Percentiles rank a stretch among this genome's conserved stretches.
phyloP scores from a whole-genome alignment of 1,140 invertebrate genomes.

The Drosophila auraria region DNA sequence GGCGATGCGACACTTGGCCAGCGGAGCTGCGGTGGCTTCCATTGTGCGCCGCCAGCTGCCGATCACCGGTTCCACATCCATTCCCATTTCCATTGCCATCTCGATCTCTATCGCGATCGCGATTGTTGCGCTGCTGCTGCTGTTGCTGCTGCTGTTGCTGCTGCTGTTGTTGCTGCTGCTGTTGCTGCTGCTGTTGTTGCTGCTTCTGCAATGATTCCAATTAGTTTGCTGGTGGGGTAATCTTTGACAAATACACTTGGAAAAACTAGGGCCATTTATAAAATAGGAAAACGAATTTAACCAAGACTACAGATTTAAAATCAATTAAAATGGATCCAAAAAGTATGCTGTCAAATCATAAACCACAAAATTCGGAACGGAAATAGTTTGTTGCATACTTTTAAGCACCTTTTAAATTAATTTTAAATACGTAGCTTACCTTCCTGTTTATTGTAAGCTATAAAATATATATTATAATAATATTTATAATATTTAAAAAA shows the following conservation, averaged over 20 bases:
- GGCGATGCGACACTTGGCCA: slow-evolving; percentile 63
- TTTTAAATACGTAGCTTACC: too few relatives aligned
- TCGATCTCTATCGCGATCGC: slow-evolving; percentile 41
- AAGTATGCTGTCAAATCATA: too few relatives aligned
- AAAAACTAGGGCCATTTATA: not conserved
- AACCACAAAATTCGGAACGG: too few relatives aligned
- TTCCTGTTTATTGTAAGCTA: too few relatives aligned
- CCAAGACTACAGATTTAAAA: too few relatives aligned
- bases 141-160: slow-evolving; percentile 41
- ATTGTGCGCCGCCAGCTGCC: slow-evolving; percentile 39
- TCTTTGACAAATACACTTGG: slow-evolving; percentile 5
- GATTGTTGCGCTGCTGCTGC: slow-evolving; percentile 50
- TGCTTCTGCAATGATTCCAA: slow-evolving; percentile 51
- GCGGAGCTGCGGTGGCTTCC: slow-evolving; percentile 39
- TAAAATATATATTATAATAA: not conserved
- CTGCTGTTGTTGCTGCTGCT: slow-evolving; percentile 42
- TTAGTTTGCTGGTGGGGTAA: slow-evolving; percentile 31
- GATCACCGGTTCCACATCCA: slow-evolving; percentile 31
- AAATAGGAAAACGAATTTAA: too few relatives aligned
- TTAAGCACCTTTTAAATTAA: too few relatives aligned
- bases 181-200: slow-evolving; percentile 50
- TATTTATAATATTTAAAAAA: not conserved
- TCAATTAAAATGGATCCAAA: too few relatives aligned
- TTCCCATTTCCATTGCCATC: slow-evolving; percentile 26
- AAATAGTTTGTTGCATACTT: too few relatives aligned